Evolutionary conservation across 2,797 vertebrate genomes (phyloP), one percentile per base, ranked within the genome.

Genomic region (Macropus fuliginosus): DNA sequence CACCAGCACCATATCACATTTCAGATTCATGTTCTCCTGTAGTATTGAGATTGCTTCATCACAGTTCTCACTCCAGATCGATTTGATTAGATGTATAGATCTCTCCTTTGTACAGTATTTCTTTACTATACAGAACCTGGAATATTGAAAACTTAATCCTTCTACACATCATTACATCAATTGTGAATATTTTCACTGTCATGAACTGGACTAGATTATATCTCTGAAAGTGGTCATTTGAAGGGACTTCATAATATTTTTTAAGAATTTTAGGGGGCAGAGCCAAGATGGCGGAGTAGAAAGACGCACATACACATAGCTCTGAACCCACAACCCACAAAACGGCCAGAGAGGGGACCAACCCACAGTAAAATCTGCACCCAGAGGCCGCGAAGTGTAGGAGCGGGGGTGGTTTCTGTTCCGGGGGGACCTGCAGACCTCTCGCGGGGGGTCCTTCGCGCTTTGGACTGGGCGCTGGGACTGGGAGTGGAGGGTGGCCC

Each of bases 1-100:
- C 93, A 5, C 95, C 94, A 95, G 57, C 89, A 94, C 92, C 94
- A 89, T 91, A 95, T 91, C 95, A 95, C 95, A 74, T 89, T 27
- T 96, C 94, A 59, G 40, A 34, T 5, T 81, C 0, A n/a, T 74
- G 13, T 52, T 40, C 34, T 66, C n/a, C 4, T 52, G 91, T 95
- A 96, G 94, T 93, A 66, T 5, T 90, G 31, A 92, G 66, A 92
- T 93, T 94, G 16, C 66, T 94, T 96, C 13, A 93, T 87, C 28
- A 28, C 87, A 46, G 56, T 96, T 93, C 40, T 96, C 54, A 93
- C 54, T 92, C 55, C 89, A 90, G 50, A 92, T 50, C 91, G 57
- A 74, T 81, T 12, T 93, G 74, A 10, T 89, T n/a, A 90, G 0
- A 56, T 21, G 31, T 21, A 4, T 74, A 28, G 29, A 28, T 56